Evolutionary conservation across 2,113 vertebrate genomes (phyloP), one percentile per base, ranked within the genome.

Genomic region (Felis chaus): DNA sequence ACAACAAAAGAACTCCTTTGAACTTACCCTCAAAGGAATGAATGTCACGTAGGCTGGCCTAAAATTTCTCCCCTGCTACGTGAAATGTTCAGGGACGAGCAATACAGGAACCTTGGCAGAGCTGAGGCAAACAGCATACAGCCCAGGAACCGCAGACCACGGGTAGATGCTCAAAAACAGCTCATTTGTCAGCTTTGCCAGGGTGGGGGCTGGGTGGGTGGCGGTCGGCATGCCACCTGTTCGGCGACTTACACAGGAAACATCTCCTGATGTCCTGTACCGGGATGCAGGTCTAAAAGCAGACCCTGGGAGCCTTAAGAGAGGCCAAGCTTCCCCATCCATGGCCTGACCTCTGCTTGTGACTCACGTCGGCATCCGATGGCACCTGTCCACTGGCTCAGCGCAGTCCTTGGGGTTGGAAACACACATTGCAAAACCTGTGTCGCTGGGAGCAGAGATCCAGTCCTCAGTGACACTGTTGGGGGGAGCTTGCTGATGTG

Each of bases 391-490:
- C 36, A 25, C 18, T 1, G 23, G n/a, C 13, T 78, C 12, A 50
- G 81, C 69, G 19, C 7, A 5, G 36, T 31, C 68, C 4, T 82
- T 27, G 27, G 73, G 27, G 57, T 1, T 12, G 12, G 18, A 63
- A 63, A 36, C 19, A 53, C 29, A 33, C 4, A 4, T 41, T 5
- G n/a, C 33, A 45, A 36, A 81, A 33, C 29, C 48, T 13, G 1
- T 12, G 65, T 53, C n/a, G 1, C 39, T 25, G 31, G 16, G 55
- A 27, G n/a, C 69, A 68, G 91, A 88, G 66, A 23, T 27, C 48
- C 15, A 12, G 19, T 13, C 48, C 69, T 27, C 50, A 2, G 2
- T 19, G 50, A 14, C 7, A 0, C 7, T 3, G 1, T 0, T 2
- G 29, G n/a, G 23, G 21, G 12, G 10, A 39, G 41, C 0, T 48